A percentile compares a stretch with the other conserved stretches of the same genome.
phyloP scores from a whole-genome alignment of 2,888 invertebrate species.

The Pelosia muscerda region DNA sequence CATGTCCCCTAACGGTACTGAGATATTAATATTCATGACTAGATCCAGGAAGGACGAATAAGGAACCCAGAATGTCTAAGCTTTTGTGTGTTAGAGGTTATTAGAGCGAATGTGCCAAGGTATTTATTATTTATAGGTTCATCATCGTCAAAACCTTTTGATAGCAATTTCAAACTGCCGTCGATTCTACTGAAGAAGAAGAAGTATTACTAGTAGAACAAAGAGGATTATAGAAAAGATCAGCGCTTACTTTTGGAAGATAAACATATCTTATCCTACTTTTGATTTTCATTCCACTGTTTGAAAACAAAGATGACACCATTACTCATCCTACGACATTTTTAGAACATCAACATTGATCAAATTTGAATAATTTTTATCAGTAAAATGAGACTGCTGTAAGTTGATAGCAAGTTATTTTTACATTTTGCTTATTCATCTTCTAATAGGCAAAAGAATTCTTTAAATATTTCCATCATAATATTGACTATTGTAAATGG shows the following conservation, averaged over 20 bases:
- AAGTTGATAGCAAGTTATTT: constrained; percentile 19
- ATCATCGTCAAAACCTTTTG: not conserved
- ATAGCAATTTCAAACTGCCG: no score
- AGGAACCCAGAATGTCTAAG: constrained; percentile 39
- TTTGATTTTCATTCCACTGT: not conserved
- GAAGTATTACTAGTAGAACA: no score
- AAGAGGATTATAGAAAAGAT: no score
- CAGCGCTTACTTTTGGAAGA: no score
- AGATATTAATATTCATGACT: constrained; percentile 67
- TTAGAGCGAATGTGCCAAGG: constrained; percentile 17
- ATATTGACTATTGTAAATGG: not conserved
- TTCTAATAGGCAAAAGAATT: constrained; percentile 2
- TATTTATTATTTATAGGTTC: constrained; percentile 17
- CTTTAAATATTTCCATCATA: constrained; percentile 11
- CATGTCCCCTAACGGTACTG: constrained; percentile 59
- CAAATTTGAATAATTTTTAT: not conserved
- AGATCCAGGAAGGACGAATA: constrained; percentile 48
- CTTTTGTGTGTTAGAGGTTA: constrained; percentile 30
- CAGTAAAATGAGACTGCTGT: constrained; percentile 4
- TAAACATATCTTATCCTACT: no score
- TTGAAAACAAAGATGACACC: not conserved
- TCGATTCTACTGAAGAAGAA: no score
- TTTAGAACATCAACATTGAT: not conserved
- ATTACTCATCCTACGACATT: not conserved
- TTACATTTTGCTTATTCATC: not conserved